Base-by-base conservation (phyloP, 2,888 invertebrate species). In the Erpobdella octoculata region DNA sequence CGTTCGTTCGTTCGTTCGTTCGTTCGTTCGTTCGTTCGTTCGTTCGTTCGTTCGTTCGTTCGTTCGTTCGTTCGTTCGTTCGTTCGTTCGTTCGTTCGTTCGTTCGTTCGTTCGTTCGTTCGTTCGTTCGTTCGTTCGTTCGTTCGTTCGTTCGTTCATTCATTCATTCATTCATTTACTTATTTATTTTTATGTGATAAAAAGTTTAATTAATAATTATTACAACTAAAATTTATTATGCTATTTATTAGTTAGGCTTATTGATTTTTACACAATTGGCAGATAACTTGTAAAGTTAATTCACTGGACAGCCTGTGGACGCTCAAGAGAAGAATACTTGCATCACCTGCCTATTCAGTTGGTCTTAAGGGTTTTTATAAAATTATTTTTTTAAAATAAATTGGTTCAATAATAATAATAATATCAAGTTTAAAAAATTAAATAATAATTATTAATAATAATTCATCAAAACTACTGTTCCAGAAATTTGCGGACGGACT, bases 401-500 rank as follows among this genome's bases (percentile, higher is more conserved):
- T 41, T 12, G 12, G 18, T 12, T 18, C 25, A 21, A 3, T 59
- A 59, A 1, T 28, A 59, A 59, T 28, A 28, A 3, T 59, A 25
- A 28, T 28, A 15, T n/a, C 2, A 62, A 8, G 35, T 12, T 62
- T 33, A 33, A 31, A 28, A 8, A 33, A 2, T 33, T 28, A 41
- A 18, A 46, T 25, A 65, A n/a, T 12, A 33, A 21, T 64, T 18
- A 64, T 5, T 64, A 33, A 3, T 4, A 18, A 37, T 1, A 37
- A 65, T 12, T 36, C 3, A 65, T 37, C 21, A 65, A 25, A 35
- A 65, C 31, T 21, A 41, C n/a, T n/a, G n/a, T n/a, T n/a, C 38
- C 53, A 69, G 69, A 38, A 46, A 9, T 58, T 69, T 15, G 58
- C 38, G n/a, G 69, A 69, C 36, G 69, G 69, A 15, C 36, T 69